Evolutionary conservation across 2,113 vertebrate species (phyloP).

Genomic region (Stercorarius parasiticus): DNA sequence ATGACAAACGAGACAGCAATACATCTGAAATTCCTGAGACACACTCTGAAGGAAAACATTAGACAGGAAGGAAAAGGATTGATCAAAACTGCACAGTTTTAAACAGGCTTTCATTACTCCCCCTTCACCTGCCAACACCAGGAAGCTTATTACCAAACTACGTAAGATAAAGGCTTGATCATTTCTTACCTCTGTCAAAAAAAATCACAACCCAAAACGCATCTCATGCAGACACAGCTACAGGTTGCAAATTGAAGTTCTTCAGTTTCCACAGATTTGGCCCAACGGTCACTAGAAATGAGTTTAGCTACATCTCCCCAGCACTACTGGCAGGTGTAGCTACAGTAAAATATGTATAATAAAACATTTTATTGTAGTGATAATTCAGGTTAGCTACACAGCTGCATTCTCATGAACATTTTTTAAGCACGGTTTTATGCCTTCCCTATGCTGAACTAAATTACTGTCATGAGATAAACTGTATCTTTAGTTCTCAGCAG

Average conservation of each 20-base stretch:
- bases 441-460: background rate
- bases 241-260: background rate
- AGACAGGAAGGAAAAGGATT: background rate
- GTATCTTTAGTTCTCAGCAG: background rate
- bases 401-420: background rate
- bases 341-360: background rate
- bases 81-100: background rate
- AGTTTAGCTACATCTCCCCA: background rate
- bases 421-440: background rate
- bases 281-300: background rate
- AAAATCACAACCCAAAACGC: background rate
- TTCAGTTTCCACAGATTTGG: background rate
- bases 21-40: background rate
- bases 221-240: background rate
- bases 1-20: background rate
- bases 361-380: background rate
- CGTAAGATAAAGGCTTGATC: background rate
- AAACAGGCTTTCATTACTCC: background rate
- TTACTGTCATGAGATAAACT: background rate
- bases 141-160: background rate
- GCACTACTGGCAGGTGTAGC: background rate
- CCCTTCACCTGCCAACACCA: background rate
- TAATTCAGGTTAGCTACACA: background rate
- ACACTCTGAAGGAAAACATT: background rate
- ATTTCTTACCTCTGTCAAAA: background rate